Conservation (phyloP, 2,797 vertebrate genomes). For the Smutsia gigantea region DNA sequence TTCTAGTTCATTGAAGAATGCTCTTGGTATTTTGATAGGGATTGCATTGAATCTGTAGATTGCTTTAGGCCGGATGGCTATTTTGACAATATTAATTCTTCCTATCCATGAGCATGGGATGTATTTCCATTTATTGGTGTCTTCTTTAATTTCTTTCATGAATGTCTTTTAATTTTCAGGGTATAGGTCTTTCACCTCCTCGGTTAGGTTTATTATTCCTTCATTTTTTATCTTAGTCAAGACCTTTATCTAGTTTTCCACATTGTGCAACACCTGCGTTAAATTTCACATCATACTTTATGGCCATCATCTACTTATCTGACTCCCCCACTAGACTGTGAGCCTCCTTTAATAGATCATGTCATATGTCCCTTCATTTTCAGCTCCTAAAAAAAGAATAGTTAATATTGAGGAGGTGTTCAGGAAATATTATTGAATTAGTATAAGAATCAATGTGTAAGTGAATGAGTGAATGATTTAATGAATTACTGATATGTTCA, state of each 20-base stretch:
- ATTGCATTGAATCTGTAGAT: too few relatives aligned
- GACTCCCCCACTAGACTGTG: background rate
- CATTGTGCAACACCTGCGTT: background rate
- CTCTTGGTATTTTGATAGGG: too few relatives aligned
- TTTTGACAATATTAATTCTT: too few relatives aligned
- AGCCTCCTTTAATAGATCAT: background rate
- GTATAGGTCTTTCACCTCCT: too few relatives aligned
- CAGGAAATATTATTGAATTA: background rate
- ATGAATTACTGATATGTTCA: background rate
- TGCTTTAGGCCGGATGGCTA: too few relatives aligned
- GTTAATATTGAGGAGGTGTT: background rate
- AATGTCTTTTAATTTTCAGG: too few relatives aligned
- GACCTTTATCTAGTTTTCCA: background rate
- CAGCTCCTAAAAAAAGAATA: background rate
- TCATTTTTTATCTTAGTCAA: background rate
- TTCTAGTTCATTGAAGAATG: too few relatives aligned
- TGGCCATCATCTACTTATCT: background rate
- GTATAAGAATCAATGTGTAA: background rate
- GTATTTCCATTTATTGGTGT: too few relatives aligned
- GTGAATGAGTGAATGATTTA: background rate
- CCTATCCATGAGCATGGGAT: too few relatives aligned
- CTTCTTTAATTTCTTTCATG: too few relatives aligned
- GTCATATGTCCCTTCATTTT: background rate
- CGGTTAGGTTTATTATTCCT: too few relatives aligned
- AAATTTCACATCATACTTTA: background rate